Evolutionary conservation across 2,888 invertebrate genomes (phyloP).

Genomic region (Trichopria drosophilae): DNA sequence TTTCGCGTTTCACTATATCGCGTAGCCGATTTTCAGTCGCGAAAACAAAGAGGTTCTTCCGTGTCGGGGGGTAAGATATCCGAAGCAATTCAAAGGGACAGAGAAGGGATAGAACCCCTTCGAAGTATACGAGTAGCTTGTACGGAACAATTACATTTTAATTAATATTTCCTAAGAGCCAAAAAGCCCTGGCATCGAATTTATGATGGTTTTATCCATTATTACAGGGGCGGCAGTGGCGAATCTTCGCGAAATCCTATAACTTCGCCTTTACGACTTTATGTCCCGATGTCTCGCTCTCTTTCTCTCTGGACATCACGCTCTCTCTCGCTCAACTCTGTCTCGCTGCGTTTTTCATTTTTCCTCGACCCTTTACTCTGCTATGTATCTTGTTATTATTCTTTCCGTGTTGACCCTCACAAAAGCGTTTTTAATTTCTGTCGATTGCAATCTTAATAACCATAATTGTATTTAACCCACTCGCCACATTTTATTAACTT

Average conservation of each 20-base stretch:
- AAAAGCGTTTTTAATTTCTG: no score
- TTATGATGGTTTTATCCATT: slow-evolving; percentile 60
- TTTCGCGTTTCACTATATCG: no score
- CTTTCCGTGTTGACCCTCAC: no score
- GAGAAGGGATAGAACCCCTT: slow-evolving; percentile 23
- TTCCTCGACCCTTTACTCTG: no score
- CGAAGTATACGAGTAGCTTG: slow-evolving; percentile 37
- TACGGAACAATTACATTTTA: slow-evolving; percentile 59
- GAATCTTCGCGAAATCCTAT: slow-evolving; percentile 56
- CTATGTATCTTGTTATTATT: no score
- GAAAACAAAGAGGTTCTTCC: slow-evolving; percentile 52
- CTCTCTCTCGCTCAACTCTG: slow-evolving; percentile 23
- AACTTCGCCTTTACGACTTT: slow-evolving; percentile 57
- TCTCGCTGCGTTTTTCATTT: slow-evolving; percentile 13
- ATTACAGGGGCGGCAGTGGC: slow-evolving; percentile 50
- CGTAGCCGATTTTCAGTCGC: slow-evolving; percentile 44
- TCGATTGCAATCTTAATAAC: no score
- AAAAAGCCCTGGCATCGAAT: slow-evolving; percentile 55
- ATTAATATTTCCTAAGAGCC: slow-evolving; percentile 59
- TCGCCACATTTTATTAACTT: no score
- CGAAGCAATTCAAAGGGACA: slow-evolving; percentile 33
- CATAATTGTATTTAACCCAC: no score
- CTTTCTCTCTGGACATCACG: slow-evolving; percentile 33
- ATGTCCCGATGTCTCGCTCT: slow-evolving; percentile 38
- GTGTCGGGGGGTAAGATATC: slow-evolving; percentile 44